Evolutionary conservation across 2,888 invertebrate genomes (phyloP), one percentile per base, ranked within the genome.

Genomic region (Anagyrus pseudococci): DNA sequence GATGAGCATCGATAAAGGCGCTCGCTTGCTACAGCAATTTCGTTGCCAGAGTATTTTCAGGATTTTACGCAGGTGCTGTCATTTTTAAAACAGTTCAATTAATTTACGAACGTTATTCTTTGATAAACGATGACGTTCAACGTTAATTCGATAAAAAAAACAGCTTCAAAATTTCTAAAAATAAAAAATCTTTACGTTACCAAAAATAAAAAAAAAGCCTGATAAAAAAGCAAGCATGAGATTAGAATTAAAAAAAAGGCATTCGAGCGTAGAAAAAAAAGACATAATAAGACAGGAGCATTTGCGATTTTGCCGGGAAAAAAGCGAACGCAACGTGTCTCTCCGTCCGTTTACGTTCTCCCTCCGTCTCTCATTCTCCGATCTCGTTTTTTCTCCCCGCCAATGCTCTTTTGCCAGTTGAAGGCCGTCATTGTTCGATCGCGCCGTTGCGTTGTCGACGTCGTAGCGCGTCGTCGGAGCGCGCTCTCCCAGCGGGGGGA

Each of bases 351-450:
- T 19, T 37, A 19, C 46, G 15, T 25, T 19, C 41, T 40, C 57
- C 7, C 33, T 29, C 29, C 29, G 29, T 37, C 33, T 37, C 15
- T 37, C n/a, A n/a, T n/a, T n/a, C n/a, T n/a, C n/a, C n/a, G n/a
- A n/a, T n/a, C n/a, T n/a, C n/a, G n/a, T 41, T 29, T 52, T 53
- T 58, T 55, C 46, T 49, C 33, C 8, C 33, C 33, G 33, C 55
- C 62, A 52, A 48, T 63, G 66, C 66, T 67, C 66, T 61, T 67
- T 67, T 67, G 66, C 66, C 66, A 67, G 66, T 67, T 61, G 63
- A 67, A 63, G 63, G 58, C 55, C 63, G 58, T 66, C 58, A 67
- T 67, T 63, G 63, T 67, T 65, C 65, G 62, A 65, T 65, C 58
- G 56, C 60, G 60, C 63, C 56, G 55, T 48, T 53, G 66, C 33